Evolutionary conservation across 2,797 vertebrate species (phyloP).

Genomic region (Rhinophrynus dorsalis): DNA sequence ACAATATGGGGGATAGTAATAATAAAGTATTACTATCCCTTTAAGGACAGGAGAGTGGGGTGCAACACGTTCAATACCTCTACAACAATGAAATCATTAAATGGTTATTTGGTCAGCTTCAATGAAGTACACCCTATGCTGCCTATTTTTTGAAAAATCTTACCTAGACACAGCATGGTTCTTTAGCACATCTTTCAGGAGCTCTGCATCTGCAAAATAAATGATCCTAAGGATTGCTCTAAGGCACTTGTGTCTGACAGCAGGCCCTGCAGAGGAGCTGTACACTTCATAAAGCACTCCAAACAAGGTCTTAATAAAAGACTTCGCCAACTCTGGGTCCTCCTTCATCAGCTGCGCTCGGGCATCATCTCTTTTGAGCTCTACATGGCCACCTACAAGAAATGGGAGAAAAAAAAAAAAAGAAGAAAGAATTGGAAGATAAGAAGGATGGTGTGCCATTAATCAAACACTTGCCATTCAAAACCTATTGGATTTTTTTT

Average conservation of each 20-base stretch:
- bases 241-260: slow-evolving; percentile 99
- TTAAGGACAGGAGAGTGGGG: too few relatives aligned
- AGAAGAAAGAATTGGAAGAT: too few relatives aligned
- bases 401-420: neutral
- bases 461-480: too few relatives aligned
- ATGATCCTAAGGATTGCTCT: slow-evolving; percentile 99
- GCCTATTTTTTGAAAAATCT: slow-evolving; percentile 41
- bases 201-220: slow-evolving; percentile 98
- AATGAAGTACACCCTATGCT: too few relatives aligned
- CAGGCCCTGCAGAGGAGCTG: slow-evolving; percentile 97
- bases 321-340: slow-evolving; percentile 96
- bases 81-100: too few relatives aligned
- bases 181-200: slow-evolving; percentile 97
- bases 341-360: slow-evolving; percentile 98
- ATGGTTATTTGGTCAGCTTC: too few relatives aligned
- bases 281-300: slow-evolving; percentile 99
- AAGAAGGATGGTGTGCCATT: too few relatives aligned
- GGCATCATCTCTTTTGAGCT: slow-evolving; percentile 94
- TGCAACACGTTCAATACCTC: too few relatives aligned
- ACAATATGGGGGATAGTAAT: too few relatives aligned
- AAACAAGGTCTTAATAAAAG: slow-evolving; percentile 98
- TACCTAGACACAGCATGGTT: slow-evolving; percentile 98
- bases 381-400: slow-evolving; percentile 85
- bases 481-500: too few relatives aligned
- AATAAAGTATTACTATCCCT: too few relatives aligned